Percentiles rank a stretch among this genome's conserved stretches.
Conservation (phyloP, 1,140 invertebrate genomes). For the Prorops nasuta region DNA sequence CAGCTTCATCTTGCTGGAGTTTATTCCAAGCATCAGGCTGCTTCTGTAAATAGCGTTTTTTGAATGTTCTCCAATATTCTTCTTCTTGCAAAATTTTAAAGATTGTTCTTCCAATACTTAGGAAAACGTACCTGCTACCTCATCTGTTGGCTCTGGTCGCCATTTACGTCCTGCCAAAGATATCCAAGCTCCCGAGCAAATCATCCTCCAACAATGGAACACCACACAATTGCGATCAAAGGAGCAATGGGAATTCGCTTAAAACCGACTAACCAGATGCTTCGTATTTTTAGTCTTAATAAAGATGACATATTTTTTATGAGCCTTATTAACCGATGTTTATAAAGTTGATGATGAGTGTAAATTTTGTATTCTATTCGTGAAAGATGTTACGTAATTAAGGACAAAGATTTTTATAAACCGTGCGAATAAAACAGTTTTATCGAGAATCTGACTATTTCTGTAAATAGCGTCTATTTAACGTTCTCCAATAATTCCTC, state of each 20-base stretch:
- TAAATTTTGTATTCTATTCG: no score
- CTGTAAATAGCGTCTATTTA: slow-evolving; percentile 53
- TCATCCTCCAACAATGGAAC: slow-evolving; percentile 1
- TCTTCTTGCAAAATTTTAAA: slow-evolving; percentile 18
- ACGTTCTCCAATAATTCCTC: background rate
- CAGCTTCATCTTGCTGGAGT: slow-evolving; percentile 86
- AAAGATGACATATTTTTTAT: slow-evolving; percentile 32
- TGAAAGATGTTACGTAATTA: no score
- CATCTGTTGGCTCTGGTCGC: slow-evolving; percentile 60
- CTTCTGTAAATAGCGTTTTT: slow-evolving; percentile 60
- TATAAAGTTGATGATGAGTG: no score
- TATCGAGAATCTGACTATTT: slow-evolving; percentile 65
- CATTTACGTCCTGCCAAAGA: slow-evolving; percentile 45
- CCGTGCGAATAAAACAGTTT: no score
- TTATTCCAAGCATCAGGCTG: slow-evolving; percentile 65
- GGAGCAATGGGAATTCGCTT: slow-evolving; percentile 26
- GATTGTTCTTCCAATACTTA: no score
- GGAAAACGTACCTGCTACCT: slow-evolving; percentile 60
- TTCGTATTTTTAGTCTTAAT: background rate
- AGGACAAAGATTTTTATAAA: no score
- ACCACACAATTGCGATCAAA: slow-evolving; percentile 14
- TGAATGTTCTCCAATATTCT: background rate
- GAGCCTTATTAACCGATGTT: slow-evolving; percentile 22
- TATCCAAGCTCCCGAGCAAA: background rate
- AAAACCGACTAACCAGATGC: slow-evolving; percentile 12